Percentiles rank a stretch among this genome's conserved stretches.
These are phyloP conservation scores for Amphimedon queenslandica DNA, from an alignment of 37 sponge, comb jelly and placozoan species.

Conservation along the genomic window DNA sequence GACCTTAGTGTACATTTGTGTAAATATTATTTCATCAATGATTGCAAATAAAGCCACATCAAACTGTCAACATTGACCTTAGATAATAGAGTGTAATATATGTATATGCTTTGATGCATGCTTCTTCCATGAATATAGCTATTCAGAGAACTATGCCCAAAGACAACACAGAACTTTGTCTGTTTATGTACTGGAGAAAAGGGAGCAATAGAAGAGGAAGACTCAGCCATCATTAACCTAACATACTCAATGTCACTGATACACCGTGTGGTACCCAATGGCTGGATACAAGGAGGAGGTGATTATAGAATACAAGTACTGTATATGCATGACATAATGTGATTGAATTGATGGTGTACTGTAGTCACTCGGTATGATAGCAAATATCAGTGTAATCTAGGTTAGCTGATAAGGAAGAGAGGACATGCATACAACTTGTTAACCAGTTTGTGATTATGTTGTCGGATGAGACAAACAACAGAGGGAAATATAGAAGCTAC, in stretches of 20 bases:
- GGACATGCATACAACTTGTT: too few species aligned
- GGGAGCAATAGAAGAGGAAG: constrained; percentile 25
- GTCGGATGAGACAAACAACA: too few species aligned
- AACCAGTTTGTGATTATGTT: too few species aligned
- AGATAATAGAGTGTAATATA: background rate
- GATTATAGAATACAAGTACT: background rate
- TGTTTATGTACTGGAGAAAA: constrained; percentile 69
- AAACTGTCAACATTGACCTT: too few species aligned
- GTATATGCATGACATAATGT: too few species aligned
- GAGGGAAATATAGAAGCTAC: too few species aligned
- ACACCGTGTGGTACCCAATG: constrained; percentile 71
- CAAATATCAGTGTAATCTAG: too few species aligned
- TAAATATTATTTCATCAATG: too few species aligned
- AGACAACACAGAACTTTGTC: constrained; percentile 68
- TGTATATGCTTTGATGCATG: background rate
- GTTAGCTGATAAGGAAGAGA: too few species aligned
- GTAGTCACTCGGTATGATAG: too few species aligned
- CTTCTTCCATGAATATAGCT: constrained; percentile 23
- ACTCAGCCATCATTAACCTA: constrained; percentile 19
- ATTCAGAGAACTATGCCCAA: constrained; percentile 61
- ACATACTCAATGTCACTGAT: constrained; percentile 55
- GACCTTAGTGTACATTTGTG: background rate
- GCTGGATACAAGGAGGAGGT: constrained; percentile 94
- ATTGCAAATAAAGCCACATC: too few species aligned
- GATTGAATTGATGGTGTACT: too few species aligned